phyloP scores from a whole-genome alignment of 2,888 invertebrate species.

The Exocentrus adspersus region DNA sequence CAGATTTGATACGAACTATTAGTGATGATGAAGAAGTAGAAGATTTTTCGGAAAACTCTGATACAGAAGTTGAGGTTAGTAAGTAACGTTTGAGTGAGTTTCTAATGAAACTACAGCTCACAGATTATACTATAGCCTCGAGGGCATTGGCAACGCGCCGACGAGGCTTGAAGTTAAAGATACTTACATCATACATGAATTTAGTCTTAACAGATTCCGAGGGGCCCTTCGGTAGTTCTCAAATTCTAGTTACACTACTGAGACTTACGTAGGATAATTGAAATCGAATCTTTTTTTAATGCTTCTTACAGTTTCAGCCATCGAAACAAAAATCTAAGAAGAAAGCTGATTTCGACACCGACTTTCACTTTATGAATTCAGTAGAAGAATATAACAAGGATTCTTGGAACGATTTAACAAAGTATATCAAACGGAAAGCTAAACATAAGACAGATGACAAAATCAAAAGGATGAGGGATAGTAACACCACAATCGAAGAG shows the following conservation, averaged over 20 bases:
- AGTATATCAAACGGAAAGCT: constrained; percentile 70
- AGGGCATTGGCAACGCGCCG: too few relatives aligned
- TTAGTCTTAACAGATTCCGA: too few relatives aligned
- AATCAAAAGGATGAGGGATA: constrained; percentile 72
- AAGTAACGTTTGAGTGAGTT: constrained; percentile 19
- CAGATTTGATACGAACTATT: constrained; percentile 79
- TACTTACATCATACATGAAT: too few relatives aligned
- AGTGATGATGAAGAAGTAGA: constrained; percentile 84
- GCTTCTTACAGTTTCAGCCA: constrained; percentile 80
- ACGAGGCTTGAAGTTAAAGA: too few relatives aligned
- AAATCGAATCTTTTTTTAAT: constrained; percentile 22
- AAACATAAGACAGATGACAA: constrained; percentile 86
- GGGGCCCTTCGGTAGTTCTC: too few relatives aligned
- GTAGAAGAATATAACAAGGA: constrained; percentile 84
- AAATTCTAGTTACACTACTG: too few relatives aligned
- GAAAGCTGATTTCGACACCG: constrained; percentile 80
- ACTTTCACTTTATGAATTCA: constrained; percentile 82
- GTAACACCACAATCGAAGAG: constrained; percentile 58
- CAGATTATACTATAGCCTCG: too few relatives aligned
- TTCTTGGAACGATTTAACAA: constrained; percentile 55
- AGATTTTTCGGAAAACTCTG: constrained; percentile 82
- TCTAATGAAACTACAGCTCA: too few relatives aligned
- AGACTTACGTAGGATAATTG: too few relatives aligned
- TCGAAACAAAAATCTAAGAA: constrained; percentile 76
- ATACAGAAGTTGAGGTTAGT: constrained; percentile 80